Evolutionary conservation across 2,113 vertebrate species (phyloP).

Genomic region (Sceloporus tristichus): DNA sequence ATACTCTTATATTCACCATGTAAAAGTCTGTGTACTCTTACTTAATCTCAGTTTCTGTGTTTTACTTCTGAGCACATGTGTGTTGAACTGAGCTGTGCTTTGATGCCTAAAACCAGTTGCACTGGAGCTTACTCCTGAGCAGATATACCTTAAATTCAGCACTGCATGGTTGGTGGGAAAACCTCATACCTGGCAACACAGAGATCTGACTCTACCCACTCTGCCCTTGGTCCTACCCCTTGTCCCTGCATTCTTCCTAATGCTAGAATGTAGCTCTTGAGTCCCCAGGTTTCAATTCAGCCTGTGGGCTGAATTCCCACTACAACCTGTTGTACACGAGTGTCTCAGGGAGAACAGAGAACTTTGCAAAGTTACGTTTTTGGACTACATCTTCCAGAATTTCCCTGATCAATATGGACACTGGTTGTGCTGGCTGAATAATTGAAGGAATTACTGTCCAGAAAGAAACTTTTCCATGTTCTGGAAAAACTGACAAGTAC

Average conservation of each 20-base stretch:
- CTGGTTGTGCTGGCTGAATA: neutral
- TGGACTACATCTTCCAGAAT: no score
- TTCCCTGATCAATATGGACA: no score
- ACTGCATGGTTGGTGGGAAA: neutral
- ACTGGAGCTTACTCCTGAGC: neutral
- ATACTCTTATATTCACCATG: neutral
- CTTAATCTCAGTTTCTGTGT: neutral
- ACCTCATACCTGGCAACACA: neutral
- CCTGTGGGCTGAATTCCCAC: no score
- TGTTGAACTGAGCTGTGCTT: neutral
- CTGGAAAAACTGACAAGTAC: neutral
- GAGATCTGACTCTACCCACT: neutral
- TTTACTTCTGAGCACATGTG: neutral
- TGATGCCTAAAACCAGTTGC: neutral
- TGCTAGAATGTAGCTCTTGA: no score
- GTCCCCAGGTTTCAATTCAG: no score
- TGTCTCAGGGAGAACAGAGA: neutral
- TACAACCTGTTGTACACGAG: no score
- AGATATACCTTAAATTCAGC: neutral
- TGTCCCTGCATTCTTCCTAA: no score
- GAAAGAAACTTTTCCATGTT: no score
- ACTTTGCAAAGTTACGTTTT: neutral
- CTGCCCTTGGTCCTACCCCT: neutral
- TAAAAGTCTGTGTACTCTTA: neutral
- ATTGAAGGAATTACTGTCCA: neutral